Conservation (phyloP, 30 jellyfish, hydroid and myxozoan genomes). For the Aurelia aurita region DNA sequence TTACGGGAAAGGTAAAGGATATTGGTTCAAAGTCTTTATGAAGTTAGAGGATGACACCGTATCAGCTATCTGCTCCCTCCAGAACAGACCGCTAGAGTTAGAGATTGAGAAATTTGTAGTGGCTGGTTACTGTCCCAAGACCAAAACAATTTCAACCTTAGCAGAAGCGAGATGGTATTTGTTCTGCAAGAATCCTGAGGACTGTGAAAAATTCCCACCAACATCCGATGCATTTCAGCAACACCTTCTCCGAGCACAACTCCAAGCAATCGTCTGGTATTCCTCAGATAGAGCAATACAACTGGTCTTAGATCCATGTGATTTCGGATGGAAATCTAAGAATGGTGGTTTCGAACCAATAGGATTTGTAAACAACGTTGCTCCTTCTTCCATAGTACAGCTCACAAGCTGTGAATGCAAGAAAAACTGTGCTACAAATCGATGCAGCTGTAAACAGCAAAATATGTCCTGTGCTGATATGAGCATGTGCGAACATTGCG, state of each 20-base stretch:
- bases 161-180: not conserved
- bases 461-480: too few species aligned
- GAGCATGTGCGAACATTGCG: too few species aligned
- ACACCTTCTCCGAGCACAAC: conserved; percentile 50
- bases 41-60: not conserved
- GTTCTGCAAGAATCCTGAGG: not conserved
- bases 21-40: not conserved
- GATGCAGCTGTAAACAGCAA: too few species aligned
- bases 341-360: conserved; percentile 43
- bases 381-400: not conserved
- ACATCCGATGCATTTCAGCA: conserved; percentile 43
- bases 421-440: too few species aligned
- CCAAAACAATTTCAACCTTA: not conserved
- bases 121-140: not conserved
- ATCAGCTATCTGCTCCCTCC: not conserved
- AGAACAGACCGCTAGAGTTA: not conserved
- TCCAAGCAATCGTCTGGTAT: conserved; percentile 37
- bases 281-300: conserved; percentile 45
- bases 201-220: not conserved
- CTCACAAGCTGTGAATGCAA: too few species aligned
- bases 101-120: not conserved
- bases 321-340: conserved; percentile 37
- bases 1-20: conserved; percentile 12
- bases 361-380: not conserved
- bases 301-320: conserved; percentile 48